Evolutionary conservation across 2,113 vertebrate species (phyloP).

Genomic region (Eira barbara): DNA sequence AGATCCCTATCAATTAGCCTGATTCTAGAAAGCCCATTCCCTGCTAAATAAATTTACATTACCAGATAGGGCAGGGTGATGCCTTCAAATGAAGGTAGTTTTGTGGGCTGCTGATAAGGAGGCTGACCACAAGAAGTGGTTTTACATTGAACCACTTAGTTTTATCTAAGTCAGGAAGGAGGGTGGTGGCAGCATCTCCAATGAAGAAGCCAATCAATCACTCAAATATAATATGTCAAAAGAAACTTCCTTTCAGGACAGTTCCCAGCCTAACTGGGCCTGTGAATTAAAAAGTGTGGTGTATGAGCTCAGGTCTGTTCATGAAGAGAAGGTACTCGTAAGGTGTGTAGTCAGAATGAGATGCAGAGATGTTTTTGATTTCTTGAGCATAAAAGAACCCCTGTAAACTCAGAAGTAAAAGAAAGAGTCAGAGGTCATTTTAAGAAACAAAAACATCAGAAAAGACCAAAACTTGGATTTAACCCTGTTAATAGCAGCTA

Average conservation of each 20-base stretch:
- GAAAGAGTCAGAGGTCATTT: background rate
- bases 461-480: background rate
- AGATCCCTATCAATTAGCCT: background rate
- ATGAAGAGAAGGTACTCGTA: conserved; percentile 10
- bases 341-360: background rate
- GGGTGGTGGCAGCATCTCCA: background rate
- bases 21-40: conserved; percentile 31
- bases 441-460: background rate
- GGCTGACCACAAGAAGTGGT: background rate
- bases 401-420: background rate
- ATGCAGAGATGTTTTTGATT: background rate
- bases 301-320: background rate
- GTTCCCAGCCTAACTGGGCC: conserved; percentile 9
- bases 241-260: conserved; percentile 56
- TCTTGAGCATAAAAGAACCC: background rate
- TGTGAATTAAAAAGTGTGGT: conserved; percentile 13
- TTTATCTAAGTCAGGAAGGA: conserved; percentile 43
- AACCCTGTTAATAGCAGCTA: background rate
- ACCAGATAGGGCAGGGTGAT: background rate
- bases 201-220: conserved; percentile 51
- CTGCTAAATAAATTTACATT: conserved; percentile 36
- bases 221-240: conserved; percentile 33
- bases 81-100: conserved; percentile 2
- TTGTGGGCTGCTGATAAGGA: conserved; percentile 44
- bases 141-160: conserved; percentile 20